Evolutionary conservation across 2,888 invertebrate genomes (phyloP), one percentile per base, ranked within the genome.

Genomic region (Odiellus spinosus): DNA sequence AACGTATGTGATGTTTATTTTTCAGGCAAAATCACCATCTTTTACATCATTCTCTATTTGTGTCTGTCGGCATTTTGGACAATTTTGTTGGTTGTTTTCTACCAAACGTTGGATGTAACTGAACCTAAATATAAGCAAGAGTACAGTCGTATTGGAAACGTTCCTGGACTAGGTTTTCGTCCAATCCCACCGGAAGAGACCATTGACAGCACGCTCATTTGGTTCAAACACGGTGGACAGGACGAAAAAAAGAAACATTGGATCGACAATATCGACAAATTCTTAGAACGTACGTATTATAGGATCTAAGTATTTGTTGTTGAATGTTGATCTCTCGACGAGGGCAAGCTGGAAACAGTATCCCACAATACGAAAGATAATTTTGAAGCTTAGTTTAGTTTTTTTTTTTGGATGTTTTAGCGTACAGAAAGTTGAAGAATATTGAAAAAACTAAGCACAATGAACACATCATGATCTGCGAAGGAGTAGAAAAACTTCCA

Each of bases 101-200:
- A 86, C 68, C 84, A 84, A 71, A 91, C 91, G 45, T 71, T 93
- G 68, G 82, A 87, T 64, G 67, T 73, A 57, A 78, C 78, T 62
- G 76, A 75, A 65, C 93, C 93, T 15, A 88, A 88, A 66, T 93
- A 87, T 86, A 82, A 82, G 69, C 72, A 83, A 66, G 80, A 80
- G 17, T 72, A 76, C 52, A 87, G 90, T 40, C 69, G 91, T 61
- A 91, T 93, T 62, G 91, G 91, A 56, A 78, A 74, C 63, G 95
- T 95, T 73, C 96, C 96, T 69, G 90, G 93, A 63, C 76, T 98
- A 62, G 95, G 95, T 56, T 96, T 93, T 73, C 76, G 95, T 64
- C 98, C 98, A 54, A 86, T 88, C 82, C 90, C 95, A 6, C 79
- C 88, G 59, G 82, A 83, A 60, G 76, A 77, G 50, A 88, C 91